Conservation (phyloP, 2,888 invertebrate species). For the Ptychoptera contaminata region DNA sequence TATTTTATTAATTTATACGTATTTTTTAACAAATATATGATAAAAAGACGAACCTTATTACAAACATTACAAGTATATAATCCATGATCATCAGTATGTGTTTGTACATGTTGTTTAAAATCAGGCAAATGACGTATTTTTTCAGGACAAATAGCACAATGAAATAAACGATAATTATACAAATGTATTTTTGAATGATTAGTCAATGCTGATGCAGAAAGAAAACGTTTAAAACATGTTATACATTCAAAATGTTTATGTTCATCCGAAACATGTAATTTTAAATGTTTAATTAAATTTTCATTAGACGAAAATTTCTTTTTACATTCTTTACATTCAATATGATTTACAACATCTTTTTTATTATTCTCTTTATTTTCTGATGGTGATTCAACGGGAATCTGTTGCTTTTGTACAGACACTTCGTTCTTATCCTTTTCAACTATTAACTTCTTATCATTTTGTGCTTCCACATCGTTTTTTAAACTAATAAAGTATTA, state of each 20-base stretch:
- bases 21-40: too few relatives aligned
- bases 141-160: constrained; percentile 56
- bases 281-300: constrained; percentile 35
- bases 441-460: constrained; percentile 5
- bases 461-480: constrained; percentile 12
- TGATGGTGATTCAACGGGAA: neutral
- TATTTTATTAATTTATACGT: constrained; percentile 2
- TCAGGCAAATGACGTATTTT: constrained; percentile 47
- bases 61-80: constrained; percentile 54
- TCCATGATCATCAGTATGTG: constrained; percentile 42
- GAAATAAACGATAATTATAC: constrained; percentile 17
- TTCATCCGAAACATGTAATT: constrained; percentile 49
- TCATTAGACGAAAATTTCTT: constrained; percentile 4
- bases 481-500: constrained; percentile 10
- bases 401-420: too few relatives aligned
- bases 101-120: constrained; percentile 48
- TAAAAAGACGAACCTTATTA: constrained; percentile 31
- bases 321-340: constrained; percentile 16
- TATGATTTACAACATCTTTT: constrained; percentile 9
- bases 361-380: constrained; percentile 6
- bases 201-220: constrained; percentile 54
- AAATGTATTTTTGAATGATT: constrained; percentile 55
- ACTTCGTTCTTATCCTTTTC: neutral
- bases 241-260: constrained; percentile 52
- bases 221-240: constrained; percentile 46